phyloP scores from a whole-genome alignment of 2,113 vertebrate species.

The Pungitius pungitius region DNA sequence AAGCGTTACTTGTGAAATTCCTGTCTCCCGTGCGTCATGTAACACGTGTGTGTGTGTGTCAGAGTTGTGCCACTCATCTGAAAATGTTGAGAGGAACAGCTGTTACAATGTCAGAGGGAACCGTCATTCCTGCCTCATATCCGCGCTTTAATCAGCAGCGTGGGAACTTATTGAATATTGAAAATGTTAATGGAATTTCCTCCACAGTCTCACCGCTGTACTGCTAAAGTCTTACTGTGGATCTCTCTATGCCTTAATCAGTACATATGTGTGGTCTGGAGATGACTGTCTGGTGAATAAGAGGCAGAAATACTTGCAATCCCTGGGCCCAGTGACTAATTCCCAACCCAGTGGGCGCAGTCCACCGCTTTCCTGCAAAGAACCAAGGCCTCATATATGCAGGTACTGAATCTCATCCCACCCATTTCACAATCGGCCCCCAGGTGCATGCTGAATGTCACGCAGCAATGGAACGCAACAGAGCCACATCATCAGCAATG shows the following conservation, averaged over 20 bases:
- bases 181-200: too few relatives aligned
- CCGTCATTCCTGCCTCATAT: too few relatives aligned
- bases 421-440: neutral
- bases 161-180: neutral
- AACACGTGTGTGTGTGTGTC: neutral
- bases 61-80: neutral
- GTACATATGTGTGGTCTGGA: too few relatives aligned
- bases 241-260: too few relatives aligned
- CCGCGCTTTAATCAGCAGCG: neutral
- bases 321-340: neutral
- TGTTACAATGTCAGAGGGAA: too few relatives aligned
- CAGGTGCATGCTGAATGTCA: neutral
- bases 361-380: neutral
- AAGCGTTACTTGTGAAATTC: neutral
- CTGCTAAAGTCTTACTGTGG: too few relatives aligned
- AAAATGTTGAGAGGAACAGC: too few relatives aligned
- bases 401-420: neutral
- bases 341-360: neutral
- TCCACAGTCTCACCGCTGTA: too few relatives aligned
- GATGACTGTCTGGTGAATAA: neutral
- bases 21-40: too few relatives aligned
- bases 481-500: neutral
- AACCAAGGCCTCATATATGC: neutral
- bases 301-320: neutral
- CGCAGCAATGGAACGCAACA: neutral